Percentiles rank a stretch among this genome's conserved stretches.
These are phyloP conservation scores for Gobio occitaniae DNA, from an alignment of 2,797 vertebrate species.

Conservation along the genomic window DNA sequence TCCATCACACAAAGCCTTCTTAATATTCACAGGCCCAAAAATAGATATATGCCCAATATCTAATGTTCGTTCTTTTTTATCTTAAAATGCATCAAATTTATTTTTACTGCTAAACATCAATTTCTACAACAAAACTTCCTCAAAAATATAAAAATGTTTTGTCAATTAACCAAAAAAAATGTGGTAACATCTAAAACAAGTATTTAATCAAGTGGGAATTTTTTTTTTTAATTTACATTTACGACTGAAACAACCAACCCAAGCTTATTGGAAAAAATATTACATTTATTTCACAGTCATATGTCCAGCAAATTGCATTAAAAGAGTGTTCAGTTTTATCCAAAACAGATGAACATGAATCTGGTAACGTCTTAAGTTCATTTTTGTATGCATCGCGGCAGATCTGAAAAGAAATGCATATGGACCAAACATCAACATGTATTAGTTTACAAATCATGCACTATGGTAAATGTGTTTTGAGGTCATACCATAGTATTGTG, in stretches of 20 bases:
- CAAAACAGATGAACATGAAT: background rate
- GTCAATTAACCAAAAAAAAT: background rate
- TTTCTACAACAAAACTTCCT: background rate
- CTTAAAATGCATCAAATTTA: background rate
- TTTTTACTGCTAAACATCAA: background rate
- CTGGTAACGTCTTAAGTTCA: background rate
- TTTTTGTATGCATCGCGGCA: background rate
- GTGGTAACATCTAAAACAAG: background rate
- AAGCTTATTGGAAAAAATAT: background rate
- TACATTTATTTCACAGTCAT: background rate
- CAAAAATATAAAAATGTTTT: background rate
- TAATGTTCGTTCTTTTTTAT: background rate
- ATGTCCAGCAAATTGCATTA: background rate
- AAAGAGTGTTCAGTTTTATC: background rate
- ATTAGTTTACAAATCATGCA: background rate
- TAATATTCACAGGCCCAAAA: background rate
- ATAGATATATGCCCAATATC: background rate
- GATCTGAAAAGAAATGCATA: background rate
- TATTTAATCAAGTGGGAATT: background rate
- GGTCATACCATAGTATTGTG: background rate
- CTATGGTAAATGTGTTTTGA: background rate
- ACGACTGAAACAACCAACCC: background rate
- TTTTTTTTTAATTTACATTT: background rate
- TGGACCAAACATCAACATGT: background rate
- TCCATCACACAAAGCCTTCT: background rate